Base-by-base conservation (phyloP, 2,888 invertebrate species). In the Campoplex nolae region DNA sequence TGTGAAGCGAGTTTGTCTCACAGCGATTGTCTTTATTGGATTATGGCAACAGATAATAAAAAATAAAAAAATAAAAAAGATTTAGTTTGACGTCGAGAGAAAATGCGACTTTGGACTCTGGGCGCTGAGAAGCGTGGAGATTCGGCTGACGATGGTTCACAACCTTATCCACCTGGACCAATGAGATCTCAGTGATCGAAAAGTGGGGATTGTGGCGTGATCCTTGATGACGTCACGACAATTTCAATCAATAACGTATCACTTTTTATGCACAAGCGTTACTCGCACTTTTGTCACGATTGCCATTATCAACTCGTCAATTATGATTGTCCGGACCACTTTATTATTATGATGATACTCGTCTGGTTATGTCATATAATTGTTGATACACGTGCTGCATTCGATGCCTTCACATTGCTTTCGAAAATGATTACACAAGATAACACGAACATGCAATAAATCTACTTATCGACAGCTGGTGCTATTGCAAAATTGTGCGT, bases 181-280 rank as follows among this genome's bases (percentile, higher is more conserved):
- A 94, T 94, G 89, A 88, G 77, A 88, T 81, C 73, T 62, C 86
- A 76, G 79, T 83, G 83, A 88, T 86, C 84, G 81, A 84, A 90
- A 90, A 92, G 93, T 92, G 93, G 94, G 93, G 93, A 93, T 91
- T 83, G 93, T 94, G 94, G 94, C 94, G 94, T 94, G 94, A 94
- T 94, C 93, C 92, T 89, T 85, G 90, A 88, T 94, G 93, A 94
- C 94, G 94, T 94, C 94, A 93, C 89, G 42, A 85, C 89, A 88
- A 89, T 90, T 87, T 67, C 81, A 77, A 88, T 86, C 86, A 87
- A 85, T 88, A 84, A 84, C 84, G 82, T 78, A 77, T 77, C 77
- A 76, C 35, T 54, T 74, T 38, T 73, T 65, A 83, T 38, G 38
- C 38, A 32, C 70, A 45, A 70, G 16, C 42, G 32, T 80, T 67